Base-by-base conservation (phyloP, 2,113 vertebrate genomes). In the Seriola aureovittata region DNA sequence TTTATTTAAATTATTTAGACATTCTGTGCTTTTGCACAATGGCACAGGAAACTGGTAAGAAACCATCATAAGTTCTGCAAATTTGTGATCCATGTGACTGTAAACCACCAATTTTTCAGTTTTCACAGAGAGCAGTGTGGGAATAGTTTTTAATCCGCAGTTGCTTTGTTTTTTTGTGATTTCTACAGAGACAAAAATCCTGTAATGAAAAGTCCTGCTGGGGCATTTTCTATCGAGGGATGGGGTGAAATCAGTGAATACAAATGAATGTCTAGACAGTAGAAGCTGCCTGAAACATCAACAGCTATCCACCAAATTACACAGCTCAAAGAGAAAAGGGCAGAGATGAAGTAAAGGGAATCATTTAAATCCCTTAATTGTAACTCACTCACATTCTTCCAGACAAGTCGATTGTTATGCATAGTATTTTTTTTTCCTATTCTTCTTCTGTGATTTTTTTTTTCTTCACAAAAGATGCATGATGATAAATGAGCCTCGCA, bases 211-310 rank as follows among this genome's bases (percentile, higher is more conserved):
- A 82, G 75, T 91, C 88, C 80, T 82, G 86, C 87, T 80, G 88
- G 63, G 77, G 44, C 40, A 72, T 87, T 86, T 87, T 84, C 54
- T 75, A 86, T 73, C 32, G 71, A 71, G 54, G 70, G 74, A 87
- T 85, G 32, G 73, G 75, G 78, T 55, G 74, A 93, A 90, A 94
- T 92, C 86, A 75, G 79, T 75, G 91, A 92, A 91, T 93, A 90
- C 82, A 93, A 91, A 95, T 93, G 78, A 89, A 88, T 52, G 78
- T 91, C 85, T 90, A 76, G 87, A 94, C 91, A 86, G 84, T 75
- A 59, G 79, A 85, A 85, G 84, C 74, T 83, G 85, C 88, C 75
- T 85, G 73, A 65, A 50, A 81, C 80, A 70, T 85, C 81, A 83
- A 58, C 71, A 81, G 68, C 82, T 76, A 78, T 82, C 72, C 84